A percentile compares a stretch with the other conserved stretches of the same genome.
These are phyloP conservation scores for Cladopsammia gracilis DNA, from an alignment of 64 coral and sea anemone genomes.

Conservation along the genomic window DNA sequence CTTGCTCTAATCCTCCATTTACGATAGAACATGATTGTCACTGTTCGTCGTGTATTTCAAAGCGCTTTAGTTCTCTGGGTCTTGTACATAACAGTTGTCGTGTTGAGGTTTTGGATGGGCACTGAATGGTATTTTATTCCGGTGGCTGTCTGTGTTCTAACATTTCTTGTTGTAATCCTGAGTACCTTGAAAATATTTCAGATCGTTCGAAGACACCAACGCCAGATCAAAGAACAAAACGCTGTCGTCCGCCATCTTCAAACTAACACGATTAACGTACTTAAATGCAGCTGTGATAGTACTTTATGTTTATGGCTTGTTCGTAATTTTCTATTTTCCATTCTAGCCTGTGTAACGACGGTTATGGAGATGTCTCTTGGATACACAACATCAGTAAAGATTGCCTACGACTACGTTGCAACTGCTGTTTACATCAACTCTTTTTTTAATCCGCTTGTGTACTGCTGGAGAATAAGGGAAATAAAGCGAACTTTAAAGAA, in stretches of 20 bases:
- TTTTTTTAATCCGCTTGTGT: not conserved
- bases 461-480: not conserved
- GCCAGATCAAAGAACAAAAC: not conserved
- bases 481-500: not conserved
- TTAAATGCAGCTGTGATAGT: not conserved
- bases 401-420: not conserved
- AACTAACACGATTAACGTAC: not conserved
- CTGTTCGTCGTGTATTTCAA: conserved; percentile 34
- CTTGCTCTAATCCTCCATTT: conserved; percentile 29
- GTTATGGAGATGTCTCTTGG: not conserved
- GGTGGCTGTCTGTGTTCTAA: not conserved
- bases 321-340: not conserved
- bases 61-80: not conserved
- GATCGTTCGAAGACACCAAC: not conserved
- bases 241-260: not conserved
- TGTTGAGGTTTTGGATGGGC: conserved; percentile 16
- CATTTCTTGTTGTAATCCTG: conserved; percentile 10
- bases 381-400: not conserved
- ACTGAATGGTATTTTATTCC: no score
- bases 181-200: conserved; percentile 49
- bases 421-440: not conserved
- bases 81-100: not conserved
- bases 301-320: not conserved
- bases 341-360: not conserved
- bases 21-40: not conserved